Conservation (phyloP, 2,888 invertebrate species). For the Punctoribates punctum region DNA sequence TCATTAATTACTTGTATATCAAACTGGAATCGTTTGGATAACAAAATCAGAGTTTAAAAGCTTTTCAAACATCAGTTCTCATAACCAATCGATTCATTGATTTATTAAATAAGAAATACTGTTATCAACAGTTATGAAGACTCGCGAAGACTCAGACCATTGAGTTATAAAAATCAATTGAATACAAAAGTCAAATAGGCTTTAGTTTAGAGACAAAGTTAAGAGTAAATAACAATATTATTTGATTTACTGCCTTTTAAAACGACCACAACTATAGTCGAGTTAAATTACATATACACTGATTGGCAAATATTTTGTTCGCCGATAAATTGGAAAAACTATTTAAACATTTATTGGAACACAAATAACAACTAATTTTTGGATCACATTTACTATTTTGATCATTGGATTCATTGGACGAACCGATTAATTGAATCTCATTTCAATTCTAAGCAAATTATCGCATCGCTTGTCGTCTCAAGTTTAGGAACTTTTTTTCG, state of each 20-base stretch:
- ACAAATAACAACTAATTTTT: too few species aligned
- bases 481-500: conserved; percentile 35
- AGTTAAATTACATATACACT: not conserved
- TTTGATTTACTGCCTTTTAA: conserved; percentile 29
- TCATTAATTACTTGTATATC: too few species aligned
- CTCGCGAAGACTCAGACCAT: not conserved
- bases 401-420: not conserved
- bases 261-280: not conserved
- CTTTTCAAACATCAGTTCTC: too few species aligned
- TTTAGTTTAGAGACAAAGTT: not conserved
- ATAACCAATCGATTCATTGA: not conserved
- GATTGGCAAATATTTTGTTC: conserved; percentile 16
- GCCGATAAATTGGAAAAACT: not conserved
- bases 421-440: not conserved
- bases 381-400: conserved; percentile 17
- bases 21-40: too few species aligned
- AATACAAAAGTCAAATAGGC: not conserved
- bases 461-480: too few species aligned
- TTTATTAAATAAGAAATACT: not conserved
- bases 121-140: not conserved
- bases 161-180: conserved; percentile 8
- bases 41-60: too few species aligned
- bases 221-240: conserved; percentile 17
- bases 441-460: not conserved
- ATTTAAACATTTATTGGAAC: conserved; percentile 5